phyloP scores from a whole-genome alignment of 2,113 vertebrate genomes.

The Elaphurus davidianus region DNA sequence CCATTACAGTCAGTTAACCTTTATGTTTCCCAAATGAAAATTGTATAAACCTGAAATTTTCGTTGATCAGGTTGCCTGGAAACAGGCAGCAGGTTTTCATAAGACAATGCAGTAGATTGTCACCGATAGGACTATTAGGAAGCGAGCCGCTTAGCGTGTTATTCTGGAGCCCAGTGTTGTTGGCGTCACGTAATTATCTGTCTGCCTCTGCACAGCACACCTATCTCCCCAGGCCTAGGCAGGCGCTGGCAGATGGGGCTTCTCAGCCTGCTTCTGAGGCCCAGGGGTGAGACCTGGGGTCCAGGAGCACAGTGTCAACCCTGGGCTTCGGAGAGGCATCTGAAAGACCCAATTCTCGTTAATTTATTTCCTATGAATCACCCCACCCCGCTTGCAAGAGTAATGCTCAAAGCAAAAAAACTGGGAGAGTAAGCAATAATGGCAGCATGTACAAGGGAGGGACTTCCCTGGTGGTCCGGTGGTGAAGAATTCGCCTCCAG shows the following conservation, averaged over 20 bases:
- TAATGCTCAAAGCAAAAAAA: neutral
- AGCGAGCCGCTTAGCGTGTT: constrained; percentile 55
- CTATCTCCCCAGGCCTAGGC: neutral
- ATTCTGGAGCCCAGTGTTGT: constrained; percentile 15
- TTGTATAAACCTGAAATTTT: constrained; percentile 84
- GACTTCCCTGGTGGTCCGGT: neutral
- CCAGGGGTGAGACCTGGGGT: neutral
- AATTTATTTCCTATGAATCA: neutral
- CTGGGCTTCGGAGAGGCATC: neutral
- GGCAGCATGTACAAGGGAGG: neutral
- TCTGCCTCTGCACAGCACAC: constrained; percentile 5
- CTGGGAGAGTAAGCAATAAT: neutral
- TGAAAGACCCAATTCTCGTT: neutral
- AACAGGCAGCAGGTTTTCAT: constrained; percentile 79
- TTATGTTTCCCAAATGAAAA: constrained; percentile 85
- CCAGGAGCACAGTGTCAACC: neutral
- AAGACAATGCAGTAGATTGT: constrained; percentile 76
- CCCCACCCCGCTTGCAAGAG: neutral
- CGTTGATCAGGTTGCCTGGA: constrained; percentile 81
- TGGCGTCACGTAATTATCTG: constrained; percentile 46
- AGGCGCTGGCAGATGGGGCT: neutral
- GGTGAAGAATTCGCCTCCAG: neutral
- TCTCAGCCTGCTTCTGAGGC: neutral
- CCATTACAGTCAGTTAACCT: constrained; percentile 85
- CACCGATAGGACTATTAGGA: constrained; percentile 77